phyloP scores from a whole-genome alignment of 2,888 invertebrate genomes.

The Neelides folsomi region DNA sequence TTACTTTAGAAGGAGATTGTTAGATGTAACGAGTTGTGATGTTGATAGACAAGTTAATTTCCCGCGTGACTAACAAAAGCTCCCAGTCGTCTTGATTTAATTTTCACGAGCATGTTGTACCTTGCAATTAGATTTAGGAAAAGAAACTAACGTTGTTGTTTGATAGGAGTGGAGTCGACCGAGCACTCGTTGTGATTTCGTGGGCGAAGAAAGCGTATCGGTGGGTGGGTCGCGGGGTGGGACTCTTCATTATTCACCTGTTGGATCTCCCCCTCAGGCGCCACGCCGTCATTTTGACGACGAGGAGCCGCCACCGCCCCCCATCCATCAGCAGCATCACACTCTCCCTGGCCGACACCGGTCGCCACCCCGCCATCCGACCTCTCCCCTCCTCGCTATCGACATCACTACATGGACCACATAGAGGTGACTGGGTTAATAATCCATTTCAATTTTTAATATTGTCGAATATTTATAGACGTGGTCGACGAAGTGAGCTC shows the following conservation, averaged over 20 bases:
- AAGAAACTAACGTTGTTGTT: neutral
- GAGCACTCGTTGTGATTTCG: conserved; percentile 34
- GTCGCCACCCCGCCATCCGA: conserved; percentile 31
- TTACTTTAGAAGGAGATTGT: neutral
- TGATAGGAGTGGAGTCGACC: conserved; percentile 33
- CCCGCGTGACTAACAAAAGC: conserved; percentile 2
- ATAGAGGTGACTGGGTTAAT: conserved; percentile 21
- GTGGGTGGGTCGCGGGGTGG: conserved; percentile 33
- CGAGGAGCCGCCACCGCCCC: conserved; percentile 29
- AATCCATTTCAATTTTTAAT: neutral
- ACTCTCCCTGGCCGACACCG: conserved; percentile 33
- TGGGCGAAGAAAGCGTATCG: conserved; percentile 32
- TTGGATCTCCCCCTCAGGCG: conserved; percentile 33
- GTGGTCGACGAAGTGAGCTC: conserved; percentile 32
- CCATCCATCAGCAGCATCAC: conserved; percentile 34
- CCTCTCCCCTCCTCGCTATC: conserved; percentile 33
- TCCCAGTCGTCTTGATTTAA: neutral
- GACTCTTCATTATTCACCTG: conserved; percentile 31
- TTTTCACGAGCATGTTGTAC: neutral
- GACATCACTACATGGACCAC: conserved; percentile 31
- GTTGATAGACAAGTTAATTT: neutral
- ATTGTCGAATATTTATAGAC: conserved; percentile 18
- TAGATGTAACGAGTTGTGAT: neutral
- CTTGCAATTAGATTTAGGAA: neutral
- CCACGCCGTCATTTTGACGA: conserved; percentile 33